Evolutionary conservation across 2,113 vertebrate species (phyloP).

Genomic region (Eulemur rufifrons): DNA sequence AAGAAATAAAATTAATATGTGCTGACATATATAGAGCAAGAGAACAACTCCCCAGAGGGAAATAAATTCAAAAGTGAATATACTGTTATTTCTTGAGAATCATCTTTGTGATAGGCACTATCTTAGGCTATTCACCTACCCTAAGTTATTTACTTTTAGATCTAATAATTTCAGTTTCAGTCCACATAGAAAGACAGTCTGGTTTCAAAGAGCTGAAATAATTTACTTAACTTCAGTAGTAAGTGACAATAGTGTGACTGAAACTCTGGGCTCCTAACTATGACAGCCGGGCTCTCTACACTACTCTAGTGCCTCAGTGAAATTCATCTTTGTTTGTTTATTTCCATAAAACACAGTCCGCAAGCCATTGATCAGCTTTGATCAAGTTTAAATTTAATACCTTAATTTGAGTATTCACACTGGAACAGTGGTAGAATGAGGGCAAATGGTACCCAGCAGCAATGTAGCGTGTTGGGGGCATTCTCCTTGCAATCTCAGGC

Average conservation of each 20-base stretch:
- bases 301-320: background rate
- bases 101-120: background rate
- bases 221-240: background rate
- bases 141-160: background rate
- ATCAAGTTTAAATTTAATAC: background rate
- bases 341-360: background rate
- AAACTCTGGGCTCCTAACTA: background rate
- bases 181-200: background rate
- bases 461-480: background rate
- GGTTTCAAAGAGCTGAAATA: background rate
- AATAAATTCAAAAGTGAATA: background rate
- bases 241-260: background rate
- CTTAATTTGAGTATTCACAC: background rate
- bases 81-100: background rate
- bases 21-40: background rate
- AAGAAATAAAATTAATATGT: background rate
- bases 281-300: background rate
- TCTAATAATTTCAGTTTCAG: background rate
- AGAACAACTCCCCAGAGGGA: background rate
- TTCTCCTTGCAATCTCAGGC: background rate
- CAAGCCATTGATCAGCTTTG: background rate
- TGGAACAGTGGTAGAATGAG: background rate
- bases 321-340: background rate
- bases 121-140: background rate
- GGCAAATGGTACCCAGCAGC: no score